Conservation (phyloP, 2,113 vertebrate species). For the Nycticryphes semicollaris region DNA sequence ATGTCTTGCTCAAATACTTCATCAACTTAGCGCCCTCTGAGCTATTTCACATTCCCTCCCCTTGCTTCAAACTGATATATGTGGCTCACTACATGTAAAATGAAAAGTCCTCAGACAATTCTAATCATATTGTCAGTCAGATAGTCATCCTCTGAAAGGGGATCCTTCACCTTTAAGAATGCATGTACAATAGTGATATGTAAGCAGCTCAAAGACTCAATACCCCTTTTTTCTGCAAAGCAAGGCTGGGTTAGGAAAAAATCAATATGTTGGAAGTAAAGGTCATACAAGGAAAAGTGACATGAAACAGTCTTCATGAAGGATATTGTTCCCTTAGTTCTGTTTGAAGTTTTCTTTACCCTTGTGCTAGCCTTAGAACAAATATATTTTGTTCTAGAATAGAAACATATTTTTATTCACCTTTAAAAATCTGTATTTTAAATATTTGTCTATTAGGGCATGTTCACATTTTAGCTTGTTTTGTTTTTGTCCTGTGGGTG, state of each 20-base stretch:
- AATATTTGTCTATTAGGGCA: conserved; percentile 77
- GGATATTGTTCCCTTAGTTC: conserved; percentile 80
- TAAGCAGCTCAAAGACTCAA: conserved; percentile 81
- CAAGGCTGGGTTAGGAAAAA: conserved; percentile 80
- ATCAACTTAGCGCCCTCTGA: conserved; percentile 4
- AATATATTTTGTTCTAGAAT: conserved; percentile 70
- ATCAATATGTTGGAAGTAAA: conserved; percentile 85
- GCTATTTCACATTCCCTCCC: conserved; percentile 12
- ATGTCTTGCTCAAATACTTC: conserved; percentile 27
- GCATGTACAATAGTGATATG: conserved; percentile 77
- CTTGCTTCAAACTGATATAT: conserved; percentile 47
- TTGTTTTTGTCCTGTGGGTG: conserved; percentile 67
- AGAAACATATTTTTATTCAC: conserved; percentile 65
- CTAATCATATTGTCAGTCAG: conserved; percentile 78
- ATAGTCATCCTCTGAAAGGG: conserved; percentile 74
- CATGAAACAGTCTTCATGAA: conserved; percentile 81
- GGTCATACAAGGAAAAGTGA: conserved; percentile 80
- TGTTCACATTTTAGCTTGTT: conserved; percentile 57
- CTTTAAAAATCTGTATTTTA: conserved; percentile 72
- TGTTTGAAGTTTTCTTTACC: conserved; percentile 80
- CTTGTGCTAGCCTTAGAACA: conserved; percentile 68
- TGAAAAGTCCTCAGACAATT: conserved; percentile 73
- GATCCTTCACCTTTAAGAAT: conserved; percentile 79
- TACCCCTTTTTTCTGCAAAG: conserved; percentile 83
- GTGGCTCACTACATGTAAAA: conserved; percentile 68